Evolutionary conservation across 2,113 vertebrate species (phyloP).

Genomic region (Nothocercus julius): DNA sequence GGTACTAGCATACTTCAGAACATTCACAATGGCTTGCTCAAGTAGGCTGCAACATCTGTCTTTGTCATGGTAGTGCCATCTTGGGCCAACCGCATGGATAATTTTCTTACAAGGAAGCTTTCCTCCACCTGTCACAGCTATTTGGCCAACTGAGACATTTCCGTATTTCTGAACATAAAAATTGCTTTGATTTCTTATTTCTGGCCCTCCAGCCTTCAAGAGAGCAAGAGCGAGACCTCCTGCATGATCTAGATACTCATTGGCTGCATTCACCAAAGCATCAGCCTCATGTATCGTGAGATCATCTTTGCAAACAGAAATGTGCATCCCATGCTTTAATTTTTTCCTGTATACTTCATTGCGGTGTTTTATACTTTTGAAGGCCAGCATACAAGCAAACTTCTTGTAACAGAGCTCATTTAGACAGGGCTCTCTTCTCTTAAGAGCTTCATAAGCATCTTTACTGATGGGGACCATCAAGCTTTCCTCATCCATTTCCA

Average conservation of each 20-base stretch:
- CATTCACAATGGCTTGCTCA: neutral
- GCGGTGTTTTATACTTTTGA: conserved; percentile 1
- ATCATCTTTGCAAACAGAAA: conserved; percentile 88
- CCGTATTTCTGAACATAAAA: rapidly evolving
- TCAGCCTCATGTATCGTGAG: conserved; percentile 78
- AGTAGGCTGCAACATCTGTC: neutral
- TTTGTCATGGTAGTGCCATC: rapidly evolving
- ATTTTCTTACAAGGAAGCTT: conserved; percentile 77
- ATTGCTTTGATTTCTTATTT: conserved; percentile 72
- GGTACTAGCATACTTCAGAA: conserved; percentile 42
- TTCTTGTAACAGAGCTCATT: conserved; percentile 65
- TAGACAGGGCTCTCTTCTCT: conserved; percentile 49
- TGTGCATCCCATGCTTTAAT: conserved; percentile 16
- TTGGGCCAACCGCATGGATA: conserved; percentile 89
- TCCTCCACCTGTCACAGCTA: conserved; percentile 71
- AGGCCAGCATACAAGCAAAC: conserved; percentile 75
- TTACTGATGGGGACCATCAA: conserved; percentile 52
- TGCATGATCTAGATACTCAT: conserved; percentile 65
- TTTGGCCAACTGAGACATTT: conserved; percentile 40
- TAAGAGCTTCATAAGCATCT: conserved; percentile 54
- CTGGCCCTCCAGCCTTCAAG: conserved; percentile 75
- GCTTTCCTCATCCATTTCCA: neutral
- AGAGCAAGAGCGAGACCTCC: conserved; percentile 85
- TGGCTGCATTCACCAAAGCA: conserved; percentile 91
- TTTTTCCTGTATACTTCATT: conserved; percentile 65